phyloP scores from a whole-genome alignment of 2,797 vertebrate genomes.

The Pangasius macronema region DNA sequence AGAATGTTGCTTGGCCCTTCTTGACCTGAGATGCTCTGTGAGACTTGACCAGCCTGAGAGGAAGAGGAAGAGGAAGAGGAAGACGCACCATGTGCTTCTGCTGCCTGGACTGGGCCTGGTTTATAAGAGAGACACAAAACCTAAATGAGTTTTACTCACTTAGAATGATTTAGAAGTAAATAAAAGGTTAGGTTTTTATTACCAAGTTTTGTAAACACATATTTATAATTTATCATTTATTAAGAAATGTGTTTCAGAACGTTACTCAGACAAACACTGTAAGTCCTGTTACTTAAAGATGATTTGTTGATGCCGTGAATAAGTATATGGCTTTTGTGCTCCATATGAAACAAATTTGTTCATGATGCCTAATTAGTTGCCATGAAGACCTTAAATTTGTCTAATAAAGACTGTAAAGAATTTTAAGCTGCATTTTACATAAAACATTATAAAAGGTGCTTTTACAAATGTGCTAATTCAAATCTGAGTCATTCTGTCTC shows the following conservation, averaged over 20 bases:
- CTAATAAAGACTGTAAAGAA: neutral
- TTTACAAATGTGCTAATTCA: neutral
- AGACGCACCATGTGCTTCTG: neutral
- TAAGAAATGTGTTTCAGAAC: neutral
- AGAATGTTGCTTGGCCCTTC: accelerated
- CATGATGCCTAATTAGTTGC: too few species aligned
- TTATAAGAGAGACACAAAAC: neutral
- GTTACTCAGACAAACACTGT: neutral
- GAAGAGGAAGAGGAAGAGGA: neutral
- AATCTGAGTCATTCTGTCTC: too few species aligned
- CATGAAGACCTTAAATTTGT: neutral
- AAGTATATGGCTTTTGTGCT: neutral
- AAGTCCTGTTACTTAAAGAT: neutral
- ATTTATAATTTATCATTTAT: neutral
- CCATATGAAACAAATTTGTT: neutral
- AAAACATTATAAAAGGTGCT: neutral
- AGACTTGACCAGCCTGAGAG: neutral
- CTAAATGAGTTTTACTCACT: too few species aligned
- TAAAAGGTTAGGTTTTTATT: neutral
- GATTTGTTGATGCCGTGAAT: neutral
- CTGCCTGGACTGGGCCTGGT: neutral
- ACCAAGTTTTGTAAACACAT: neutral
- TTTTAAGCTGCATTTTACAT: neutral
- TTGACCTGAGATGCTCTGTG: neutral
- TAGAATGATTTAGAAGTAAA: neutral